These are phyloP conservation scores for Holcopasites calliopsidis DNA, from an alignment of 1,140 invertebrate genomes.

Conservation along the genomic window DNA sequence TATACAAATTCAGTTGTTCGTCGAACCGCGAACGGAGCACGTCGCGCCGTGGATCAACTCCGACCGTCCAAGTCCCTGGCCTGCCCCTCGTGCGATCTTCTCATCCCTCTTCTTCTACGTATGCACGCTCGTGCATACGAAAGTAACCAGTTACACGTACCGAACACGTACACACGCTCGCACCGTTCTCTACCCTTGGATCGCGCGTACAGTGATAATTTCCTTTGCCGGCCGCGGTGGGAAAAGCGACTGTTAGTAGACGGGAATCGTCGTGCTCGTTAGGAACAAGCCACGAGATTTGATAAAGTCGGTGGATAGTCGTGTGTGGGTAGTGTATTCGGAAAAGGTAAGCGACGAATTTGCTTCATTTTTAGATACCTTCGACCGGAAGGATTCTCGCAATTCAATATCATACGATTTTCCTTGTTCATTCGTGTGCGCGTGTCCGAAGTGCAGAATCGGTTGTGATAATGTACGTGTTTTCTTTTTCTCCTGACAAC, in stretches of 20 bases:
- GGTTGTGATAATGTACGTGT: too few species aligned
- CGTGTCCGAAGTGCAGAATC: too few species aligned
- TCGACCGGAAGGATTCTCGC: not conserved
- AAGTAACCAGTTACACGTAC: not conserved
- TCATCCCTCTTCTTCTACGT: slow-evolving; percentile 9
- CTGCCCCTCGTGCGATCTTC: slow-evolving; percentile 24
- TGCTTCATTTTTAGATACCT: not conserved
- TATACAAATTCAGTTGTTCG: slow-evolving; percentile 56
- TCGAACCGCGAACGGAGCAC: slow-evolving; percentile 21
- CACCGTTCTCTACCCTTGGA: slow-evolving; percentile 56
- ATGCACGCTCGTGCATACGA: not conserved
- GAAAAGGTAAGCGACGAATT: slow-evolving; percentile 41
- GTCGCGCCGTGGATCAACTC: slow-evolving; percentile 10
- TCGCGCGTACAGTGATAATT: slow-evolving; percentile 55
- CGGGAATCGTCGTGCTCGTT: slow-evolving; percentile 41
- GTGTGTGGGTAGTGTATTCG: not conserved
- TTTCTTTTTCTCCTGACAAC: too few species aligned
- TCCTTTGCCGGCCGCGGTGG: slow-evolving; percentile 49
- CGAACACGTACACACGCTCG: slow-evolving; percentile 7
- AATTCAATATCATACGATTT: not conserved
- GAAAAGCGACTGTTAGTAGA: slow-evolving; percentile 45
- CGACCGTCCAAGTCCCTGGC: too few species aligned
- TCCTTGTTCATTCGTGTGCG: not conserved
- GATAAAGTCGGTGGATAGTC: not conserved
- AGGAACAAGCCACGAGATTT: slow-evolving; percentile 5